Evolutionary conservation across 2,113 vertebrate genomes (phyloP).

Genomic region (human): GRCh38 chr9:17451001-17451500

Average conservation of each 20-base stretch:
- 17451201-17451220: conserved; percentile 20
- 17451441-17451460: neutral
- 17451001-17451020: conserved; percentile 34
- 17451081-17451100: conserved; percentile 43
- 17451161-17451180: neutral
- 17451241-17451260: neutral
- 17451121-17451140: conserved; percentile 28
- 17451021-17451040: conserved; percentile 47
- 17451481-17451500: neutral
- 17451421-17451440: conserved; percentile 26
- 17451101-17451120: conserved; percentile 9
- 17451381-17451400: conserved; percentile 42
- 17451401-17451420: neutral
- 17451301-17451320: neutral
- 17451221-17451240: neutral
- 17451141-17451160: conserved; percentile 51
- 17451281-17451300: conserved; percentile 33
- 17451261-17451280: conserved; percentile 29
- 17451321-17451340: neutral
- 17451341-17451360: neutral
- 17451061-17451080: conserved; percentile 21
- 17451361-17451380: neutral
- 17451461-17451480: neutral
- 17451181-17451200: neutral
- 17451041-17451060: conserved; percentile 16